phyloP scores from a whole-genome alignment of 2,888 invertebrate species.

The Cheiracanthium punctorium region DNA sequence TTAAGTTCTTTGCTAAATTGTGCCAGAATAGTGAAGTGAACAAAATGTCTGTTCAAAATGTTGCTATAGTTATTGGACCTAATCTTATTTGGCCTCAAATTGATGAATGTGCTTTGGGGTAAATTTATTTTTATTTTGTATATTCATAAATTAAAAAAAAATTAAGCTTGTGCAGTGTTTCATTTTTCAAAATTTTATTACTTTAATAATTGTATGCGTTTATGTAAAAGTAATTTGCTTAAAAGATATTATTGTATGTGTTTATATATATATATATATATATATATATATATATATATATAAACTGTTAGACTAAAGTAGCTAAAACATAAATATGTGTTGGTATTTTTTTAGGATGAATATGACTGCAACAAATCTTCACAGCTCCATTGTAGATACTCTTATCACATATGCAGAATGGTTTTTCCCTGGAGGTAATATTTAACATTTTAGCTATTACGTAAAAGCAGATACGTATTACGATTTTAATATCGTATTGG shows the following conservation, averaged over 20 bases:
- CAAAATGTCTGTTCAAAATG: slow-evolving; percentile 97
- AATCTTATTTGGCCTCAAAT: slow-evolving; percentile 89
- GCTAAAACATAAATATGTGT: too few relatives aligned
- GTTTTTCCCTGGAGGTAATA: slow-evolving; percentile 83
- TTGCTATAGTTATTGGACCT: slow-evolving; percentile 97
- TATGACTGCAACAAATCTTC: slow-evolving; percentile 88
- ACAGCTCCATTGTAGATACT: slow-evolving; percentile 89
- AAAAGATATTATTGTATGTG: too few relatives aligned
- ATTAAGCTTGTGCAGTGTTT: not conserved
- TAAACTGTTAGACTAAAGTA: too few relatives aligned
- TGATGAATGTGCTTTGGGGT: slow-evolving; percentile 73
- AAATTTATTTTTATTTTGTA: too few relatives aligned
- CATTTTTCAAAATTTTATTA: not conserved
- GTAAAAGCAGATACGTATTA: too few relatives aligned
- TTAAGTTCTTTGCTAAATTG: slow-evolving; percentile 91
- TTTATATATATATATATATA: too few relatives aligned
- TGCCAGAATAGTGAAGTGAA: slow-evolving; percentile 89
- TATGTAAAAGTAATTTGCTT: too few relatives aligned
- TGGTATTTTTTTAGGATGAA: slow-evolving; percentile 80
- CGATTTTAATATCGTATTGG: too few relatives aligned
- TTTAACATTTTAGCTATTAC: not conserved
- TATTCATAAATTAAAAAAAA: too few relatives aligned
- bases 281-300: too few relatives aligned
- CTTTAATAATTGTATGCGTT: too few relatives aligned
- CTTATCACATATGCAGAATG: slow-evolving; percentile 87